Evolutionary conservation across 2,113 vertebrate species (phyloP), one percentile per base, ranked within the genome.

Genomic region (Takifugu flavidus): DNA sequence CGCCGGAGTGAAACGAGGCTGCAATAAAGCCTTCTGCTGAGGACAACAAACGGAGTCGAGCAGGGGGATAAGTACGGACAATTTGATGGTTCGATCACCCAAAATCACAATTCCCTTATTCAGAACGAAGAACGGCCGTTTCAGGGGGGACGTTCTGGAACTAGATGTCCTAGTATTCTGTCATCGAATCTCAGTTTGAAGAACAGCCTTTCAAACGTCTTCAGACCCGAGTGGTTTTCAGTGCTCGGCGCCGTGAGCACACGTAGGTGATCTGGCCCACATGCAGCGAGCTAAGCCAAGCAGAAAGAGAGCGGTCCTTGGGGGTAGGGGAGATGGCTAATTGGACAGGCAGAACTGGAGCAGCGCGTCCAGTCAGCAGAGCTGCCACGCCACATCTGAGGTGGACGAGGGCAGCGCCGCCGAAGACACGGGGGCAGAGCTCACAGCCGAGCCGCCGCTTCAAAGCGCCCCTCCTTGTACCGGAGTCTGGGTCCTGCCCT

Each of bases 291-390:
- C 75, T 74, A 77, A 79, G 56, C 67, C 77, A 78, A 69, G 82
- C 75, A 80, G 65, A 74, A 77, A 82, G 70, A 71, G 78, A 75
- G 56, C 75, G 61, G 66, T 80, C 71, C 82, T 84, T 79, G 5
- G 69, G 82, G 70, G 72, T 60, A 57, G 68, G 63, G 64, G 60
- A 70, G 29, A 72, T 63, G 69, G 77, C 72, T 89, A 87, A 89
- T 85, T 85, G 80, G 85, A 85, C 75, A 82, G 86, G 79, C 82
- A 39, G 70, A 83, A 79, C 74, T 80, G 72, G 79, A 86, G 83
- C 80, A 79, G 66, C 68, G 66, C 68, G 83, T 83, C 86, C 80
- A 81, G 71, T 87, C 86, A 88, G 84, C 86, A 83, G 60, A 82
- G 77, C 80, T 87, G 84, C 78, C 84, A 86, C 56, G 39, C 45